Conservation (phyloP, 2,797 vertebrate genomes). For the Uromys caudimaculatus region DNA sequence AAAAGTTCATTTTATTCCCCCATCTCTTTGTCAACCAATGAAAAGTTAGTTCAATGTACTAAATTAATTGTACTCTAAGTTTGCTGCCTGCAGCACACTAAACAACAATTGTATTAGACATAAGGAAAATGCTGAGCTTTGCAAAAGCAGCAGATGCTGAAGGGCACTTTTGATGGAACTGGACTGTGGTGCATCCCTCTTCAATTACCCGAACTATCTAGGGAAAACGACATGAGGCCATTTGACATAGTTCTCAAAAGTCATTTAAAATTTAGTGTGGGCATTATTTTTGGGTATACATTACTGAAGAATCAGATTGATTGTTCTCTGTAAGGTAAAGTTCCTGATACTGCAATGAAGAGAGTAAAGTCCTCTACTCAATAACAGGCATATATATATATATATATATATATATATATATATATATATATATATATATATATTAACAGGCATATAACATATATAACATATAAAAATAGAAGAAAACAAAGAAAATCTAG, state of each 20-base stretch:
- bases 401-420: background rate
- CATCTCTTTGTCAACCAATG: background rate
- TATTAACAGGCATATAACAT: background rate
- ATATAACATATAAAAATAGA: background rate
- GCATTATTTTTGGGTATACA: background rate
- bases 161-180: background rate
- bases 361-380: background rate
- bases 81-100: background rate
- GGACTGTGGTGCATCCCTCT: background rate
- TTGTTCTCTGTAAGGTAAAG: conserved; percentile 33
- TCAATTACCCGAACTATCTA: conserved; percentile 36
- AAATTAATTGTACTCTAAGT: conserved; percentile 17
- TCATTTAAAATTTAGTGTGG: background rate
- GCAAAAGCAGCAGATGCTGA: background rate
- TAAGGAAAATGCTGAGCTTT: conserved; percentile 38
- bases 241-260: conserved; percentile 59
- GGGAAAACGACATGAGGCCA: background rate
- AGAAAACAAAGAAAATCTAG: background rate
- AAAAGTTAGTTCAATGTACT: background rate
- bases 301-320: conserved; percentile 6
- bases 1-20: background rate
- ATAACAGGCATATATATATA: background rate
- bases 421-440: background rate
- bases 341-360: background rate
- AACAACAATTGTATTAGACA: background rate